phyloP scores from a whole-genome alignment of 2,888 invertebrate species.

The Eupeodes luniger region DNA sequence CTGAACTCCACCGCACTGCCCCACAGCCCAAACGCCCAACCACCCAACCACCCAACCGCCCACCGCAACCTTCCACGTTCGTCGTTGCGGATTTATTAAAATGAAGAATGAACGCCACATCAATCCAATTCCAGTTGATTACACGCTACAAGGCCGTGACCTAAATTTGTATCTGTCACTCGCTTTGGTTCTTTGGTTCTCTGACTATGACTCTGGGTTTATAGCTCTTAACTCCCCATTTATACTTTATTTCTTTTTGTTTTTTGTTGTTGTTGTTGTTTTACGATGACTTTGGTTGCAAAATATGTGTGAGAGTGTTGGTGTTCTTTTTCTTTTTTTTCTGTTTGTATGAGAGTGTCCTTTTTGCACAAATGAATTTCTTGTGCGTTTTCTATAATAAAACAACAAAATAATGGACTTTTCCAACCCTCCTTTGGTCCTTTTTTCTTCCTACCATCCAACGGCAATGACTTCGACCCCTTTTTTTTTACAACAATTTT shows the following conservation, averaged over 20 bases:
- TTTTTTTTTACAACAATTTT: constrained; percentile 28
- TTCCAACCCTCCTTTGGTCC: neutral
- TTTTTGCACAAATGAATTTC: neutral
- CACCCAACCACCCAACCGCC: neutral
- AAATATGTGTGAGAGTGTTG: neutral
- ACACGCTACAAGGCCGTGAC: constrained; percentile 67
- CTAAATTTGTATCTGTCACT: constrained; percentile 67
- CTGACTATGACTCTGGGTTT: too few species aligned
- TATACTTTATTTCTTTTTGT: constrained; percentile 13
- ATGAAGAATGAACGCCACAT: constrained; percentile 60
- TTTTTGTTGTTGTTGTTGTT: neutral
- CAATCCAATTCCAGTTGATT: constrained; percentile 72
- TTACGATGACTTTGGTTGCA: neutral
- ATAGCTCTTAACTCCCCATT: constrained; percentile 11
- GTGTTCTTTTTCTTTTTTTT: neutral
- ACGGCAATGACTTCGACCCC: constrained; percentile 4
- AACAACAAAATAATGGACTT: constrained; percentile 24
- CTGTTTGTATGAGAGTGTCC: neutral
- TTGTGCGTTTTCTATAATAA: neutral
- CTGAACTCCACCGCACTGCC: too few species aligned
- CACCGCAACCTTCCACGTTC: neutral
- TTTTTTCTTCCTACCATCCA: neutral
- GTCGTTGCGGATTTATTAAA: constrained; percentile 51
- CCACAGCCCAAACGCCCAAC: neutral
- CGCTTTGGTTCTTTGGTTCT: neutral